Evolutionary conservation across 2,113 vertebrate species (phyloP), one percentile per base, ranked within the genome.

Genomic region (Cichladusa arquata): DNA sequence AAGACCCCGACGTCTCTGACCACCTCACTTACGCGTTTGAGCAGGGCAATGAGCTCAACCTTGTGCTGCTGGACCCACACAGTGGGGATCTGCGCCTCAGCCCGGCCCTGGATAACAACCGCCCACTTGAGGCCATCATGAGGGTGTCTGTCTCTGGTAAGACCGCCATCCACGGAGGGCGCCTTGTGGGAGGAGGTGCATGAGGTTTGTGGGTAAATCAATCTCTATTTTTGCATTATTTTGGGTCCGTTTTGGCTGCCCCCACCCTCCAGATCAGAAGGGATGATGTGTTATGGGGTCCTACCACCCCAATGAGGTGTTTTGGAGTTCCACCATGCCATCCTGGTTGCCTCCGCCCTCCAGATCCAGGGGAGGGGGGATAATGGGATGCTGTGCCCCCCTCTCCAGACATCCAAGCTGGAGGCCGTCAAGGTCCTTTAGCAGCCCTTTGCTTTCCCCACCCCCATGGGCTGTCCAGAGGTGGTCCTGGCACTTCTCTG

Each of bases 81-180:
- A 99, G 98, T 0, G 99, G 99, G 19, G 99, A 99, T 84, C 98
- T 99, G 93, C 98, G 98, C 69, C 98, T 99, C 88, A 99, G 99
- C 97, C 98, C 93, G 2, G 98, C 98, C 10, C 98, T 99, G 97
- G 99, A 99, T 97, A 99, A 98, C 98, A 99, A 99, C 97, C 97
- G 99, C 65, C 99, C 99, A 3, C 98, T 99, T 97, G 99, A 99
- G 97, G 99, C 99, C 14, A 89, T 98, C 97, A 99, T 99, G 99
- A 99, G 97, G 67, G 99, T 99, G 95, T 98, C 99, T 1, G 99
- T 99, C 72, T 99, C 99, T 47, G 99, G 99, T 99, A 97, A 98
- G 98, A 93, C 15, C 15, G 15, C 18, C 3, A 1, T 2, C 33
- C 19, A 11, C 19, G 6, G 6, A 47, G 8, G 14, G 10, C 4